Conservation (phyloP, 2,113 vertebrate genomes). For the Eolophus roseicapilla region DNA sequence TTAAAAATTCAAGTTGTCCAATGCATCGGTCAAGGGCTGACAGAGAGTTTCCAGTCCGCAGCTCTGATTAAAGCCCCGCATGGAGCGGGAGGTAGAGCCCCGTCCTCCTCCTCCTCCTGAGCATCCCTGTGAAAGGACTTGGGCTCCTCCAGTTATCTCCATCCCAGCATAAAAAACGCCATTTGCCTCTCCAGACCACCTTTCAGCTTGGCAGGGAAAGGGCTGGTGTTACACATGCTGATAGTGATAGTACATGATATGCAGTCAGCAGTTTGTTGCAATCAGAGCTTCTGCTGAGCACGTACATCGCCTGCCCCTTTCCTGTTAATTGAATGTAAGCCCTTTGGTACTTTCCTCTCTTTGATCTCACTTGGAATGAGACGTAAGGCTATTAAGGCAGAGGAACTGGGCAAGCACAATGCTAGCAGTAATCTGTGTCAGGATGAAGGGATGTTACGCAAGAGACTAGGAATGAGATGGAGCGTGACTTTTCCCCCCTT, state of each 20-base stretch:
- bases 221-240: not conserved
- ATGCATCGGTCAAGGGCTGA: not conserved
- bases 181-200: not conserved
- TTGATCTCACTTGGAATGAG: constrained; percentile 55
- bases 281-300: constrained; percentile 51
- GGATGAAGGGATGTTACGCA: not conserved
- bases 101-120: not conserved
- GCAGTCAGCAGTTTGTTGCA: constrained; percentile 51
- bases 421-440: constrained; percentile 52
- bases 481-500: fast-evolving
- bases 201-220: not conserved
- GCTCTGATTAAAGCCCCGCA: not conserved
- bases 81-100: not conserved
- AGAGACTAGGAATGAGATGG: not conserved
- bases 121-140: not conserved
- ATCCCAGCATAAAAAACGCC: not conserved
- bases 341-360: constrained; percentile 47
- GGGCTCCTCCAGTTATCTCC: not conserved
- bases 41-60: not conserved
- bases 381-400: constrained; percentile 63
- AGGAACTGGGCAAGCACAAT: constrained; percentile 30
- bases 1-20: constrained; percentile 53
- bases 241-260: not conserved
- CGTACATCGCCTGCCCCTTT: constrained; percentile 31
- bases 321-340: constrained; percentile 69